Base-by-base conservation (phyloP, 2,113 vertebrate genomes). In the Prunella fulvescens region DNA sequence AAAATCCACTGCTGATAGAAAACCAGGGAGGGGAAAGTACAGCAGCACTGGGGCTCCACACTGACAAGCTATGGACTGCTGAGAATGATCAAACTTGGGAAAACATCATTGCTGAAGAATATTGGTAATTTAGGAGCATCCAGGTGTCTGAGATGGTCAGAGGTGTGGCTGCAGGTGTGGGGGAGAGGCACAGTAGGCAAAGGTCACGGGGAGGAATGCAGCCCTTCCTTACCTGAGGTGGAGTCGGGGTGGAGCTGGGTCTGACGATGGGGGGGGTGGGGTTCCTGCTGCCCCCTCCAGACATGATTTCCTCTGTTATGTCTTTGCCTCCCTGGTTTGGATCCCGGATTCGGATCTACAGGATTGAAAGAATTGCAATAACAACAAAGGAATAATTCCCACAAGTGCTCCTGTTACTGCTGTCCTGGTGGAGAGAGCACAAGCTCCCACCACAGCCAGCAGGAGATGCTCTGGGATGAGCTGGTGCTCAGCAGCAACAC, bases 271-370 rank as follows among this genome's bases (percentile, higher is more conserved):
- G 99, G 66, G 99, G 99, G 0, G 99, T 99, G 66, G 99, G 98
- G 96, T 99, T 99, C 95, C 99, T 98, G 98, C 99, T 99, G 92
- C 99, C 99, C 86, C 98, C 98, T 80, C 98, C 98, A n/a, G 99
- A 99, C 99, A 99, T 99, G 90, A 99, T 99, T 97, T 99, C 99
- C 91, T 99, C 99, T 6, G 99, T 99, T 97, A 99, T 99, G 88
- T 99, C 99, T 97, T 98, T 99, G 93, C 99, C 99, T 40, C 99
- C 99, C 96, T 99, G 99, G 97, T 99, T 99, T 81, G 99, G 99
- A 98, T 99, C 99, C 71, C 99, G 98, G 97, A 99, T 99, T 96
- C 99, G 98, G 98, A 99, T 99, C 99, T 99, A 90, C 3, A 77
- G 80, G 25, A 50, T 86, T 18, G 67, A 92, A 53, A 78, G 33